phyloP scores from a whole-genome alignment of 2,797 vertebrate species.

The Spondyliosoma cantharus region DNA sequence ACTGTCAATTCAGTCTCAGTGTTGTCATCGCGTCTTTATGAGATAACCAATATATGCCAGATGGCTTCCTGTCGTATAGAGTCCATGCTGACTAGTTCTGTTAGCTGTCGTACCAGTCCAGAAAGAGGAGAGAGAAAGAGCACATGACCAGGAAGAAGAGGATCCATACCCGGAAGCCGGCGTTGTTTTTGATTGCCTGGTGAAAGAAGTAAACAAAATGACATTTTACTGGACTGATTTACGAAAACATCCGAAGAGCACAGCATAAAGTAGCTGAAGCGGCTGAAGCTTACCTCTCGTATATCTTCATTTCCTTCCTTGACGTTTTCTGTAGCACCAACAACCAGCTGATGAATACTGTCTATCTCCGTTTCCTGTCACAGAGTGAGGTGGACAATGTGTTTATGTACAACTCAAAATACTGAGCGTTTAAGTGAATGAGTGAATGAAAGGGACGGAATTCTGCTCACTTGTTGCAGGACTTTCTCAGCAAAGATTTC shows the following conservation, averaged over 20 bases:
- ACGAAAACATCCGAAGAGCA: neutral
- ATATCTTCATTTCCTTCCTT: conserved; percentile 99
- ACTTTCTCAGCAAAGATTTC: conserved; percentile 99
- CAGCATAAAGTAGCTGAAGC: no score
- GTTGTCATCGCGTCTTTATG: conserved; percentile 20
- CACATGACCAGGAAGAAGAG: conserved; percentile 99
- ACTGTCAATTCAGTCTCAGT: conserved; percentile 31
- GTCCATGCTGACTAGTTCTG: conserved; percentile 24
- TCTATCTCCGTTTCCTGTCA: conserved; percentile 94
- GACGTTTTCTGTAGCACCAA: conserved; percentile 98
- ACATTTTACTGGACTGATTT: neutral
- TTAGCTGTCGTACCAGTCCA: conserved; percentile 99
- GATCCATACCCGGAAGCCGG: conserved; percentile 98
- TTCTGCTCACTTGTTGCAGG: conserved; percentile 90
- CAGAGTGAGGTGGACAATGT: neutral
- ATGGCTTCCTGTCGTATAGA: conserved; percentile 28
- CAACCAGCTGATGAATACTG: conserved; percentile 94
- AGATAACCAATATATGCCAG: conserved; percentile 25
- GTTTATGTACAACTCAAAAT: neutral
- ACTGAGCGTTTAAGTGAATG: neutral
- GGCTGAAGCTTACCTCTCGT: conserved; percentile 87
- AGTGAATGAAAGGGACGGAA: neutral
- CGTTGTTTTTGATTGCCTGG: conserved; percentile 99
- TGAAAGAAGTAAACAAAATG: conserved; percentile 16
- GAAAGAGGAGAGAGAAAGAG: conserved; percentile 97